Conservation (phyloP, 1,140 invertebrate genomes). For the Agrilus planipennis region DNA sequence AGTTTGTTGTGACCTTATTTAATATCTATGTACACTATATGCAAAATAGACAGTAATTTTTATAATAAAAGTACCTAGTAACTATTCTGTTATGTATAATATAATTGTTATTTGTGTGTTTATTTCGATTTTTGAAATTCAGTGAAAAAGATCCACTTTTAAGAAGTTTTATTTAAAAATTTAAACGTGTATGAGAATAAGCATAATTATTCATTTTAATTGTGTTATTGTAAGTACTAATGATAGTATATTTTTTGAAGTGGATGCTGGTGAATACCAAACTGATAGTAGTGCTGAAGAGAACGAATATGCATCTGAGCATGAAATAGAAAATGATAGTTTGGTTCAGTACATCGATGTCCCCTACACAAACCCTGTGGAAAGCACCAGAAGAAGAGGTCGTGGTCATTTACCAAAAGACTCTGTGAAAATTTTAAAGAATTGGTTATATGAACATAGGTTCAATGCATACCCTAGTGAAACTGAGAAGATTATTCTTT, state of each 20-base stretch:
- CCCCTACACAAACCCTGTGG: constrained; percentile 1
- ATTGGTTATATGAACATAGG: constrained; percentile 85
- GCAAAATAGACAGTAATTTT: too few species aligned
- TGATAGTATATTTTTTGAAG: constrained; percentile 7
- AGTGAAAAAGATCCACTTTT: neutral
- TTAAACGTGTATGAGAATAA: neutral
- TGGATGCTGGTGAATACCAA: constrained; percentile 22
- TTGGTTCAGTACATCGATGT: constrained; percentile 5
- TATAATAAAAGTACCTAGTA: too few species aligned
- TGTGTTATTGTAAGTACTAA: neutral
- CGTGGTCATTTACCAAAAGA: constrained; percentile 89
- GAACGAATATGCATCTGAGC: constrained; percentile 27
- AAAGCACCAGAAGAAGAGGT: constrained; percentile 44
- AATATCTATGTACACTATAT: too few species aligned
- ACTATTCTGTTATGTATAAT: too few species aligned
- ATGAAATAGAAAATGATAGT: constrained; percentile 10
- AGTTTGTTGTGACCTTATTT: too few species aligned
- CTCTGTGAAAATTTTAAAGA: constrained; percentile 79
- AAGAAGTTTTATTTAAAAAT: neutral
- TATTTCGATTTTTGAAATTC: too few species aligned
- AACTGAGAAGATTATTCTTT: constrained; percentile 76
- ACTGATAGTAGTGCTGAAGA: constrained; percentile 28
- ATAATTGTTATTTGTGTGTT: too few species aligned
- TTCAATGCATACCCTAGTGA: constrained; percentile 94
- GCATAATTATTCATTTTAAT: neutral